Evolutionary conservation across 2,113 vertebrate genomes (phyloP).

Genomic region (Scomber scombrus): DNA sequence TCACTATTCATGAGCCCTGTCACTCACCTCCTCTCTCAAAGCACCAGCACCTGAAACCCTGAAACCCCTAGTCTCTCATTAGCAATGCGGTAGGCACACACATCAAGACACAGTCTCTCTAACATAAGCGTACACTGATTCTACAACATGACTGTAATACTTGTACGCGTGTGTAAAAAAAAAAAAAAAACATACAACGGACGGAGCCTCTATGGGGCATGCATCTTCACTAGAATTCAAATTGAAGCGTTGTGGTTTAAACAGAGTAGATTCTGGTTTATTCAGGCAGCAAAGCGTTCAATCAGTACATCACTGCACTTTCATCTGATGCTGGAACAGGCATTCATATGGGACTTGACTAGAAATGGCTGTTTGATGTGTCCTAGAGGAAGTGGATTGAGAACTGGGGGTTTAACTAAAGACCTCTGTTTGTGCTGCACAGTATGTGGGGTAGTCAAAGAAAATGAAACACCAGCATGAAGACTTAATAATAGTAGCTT

Average conservation of each 20-base stretch:
- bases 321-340: slow-evolving; percentile 56
- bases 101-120: slow-evolving; percentile 10
- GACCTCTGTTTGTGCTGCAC: slow-evolving; percentile 23
- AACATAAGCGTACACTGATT: slow-evolving; percentile 35
- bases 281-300: slow-evolving; percentile 54
- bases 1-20: slow-evolving; percentile 85
- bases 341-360: slow-evolving; percentile 44
- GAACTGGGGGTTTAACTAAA: slow-evolving; percentile 45
- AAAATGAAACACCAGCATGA: slow-evolving; percentile 30
- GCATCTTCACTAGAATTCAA: slow-evolving; percentile 39
- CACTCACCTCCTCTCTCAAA: slow-evolving; percentile 79
- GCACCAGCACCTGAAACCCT: slow-evolving; percentile 72
- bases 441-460: slow-evolving; percentile 4
- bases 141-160: slow-evolving; percentile 33
- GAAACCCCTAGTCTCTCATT: slow-evolving; percentile 76
- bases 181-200: not conserved
- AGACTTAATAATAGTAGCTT: not conserved
- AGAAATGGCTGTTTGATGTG: slow-evolving; percentile 64
- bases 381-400: slow-evolving; percentile 42
- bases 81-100: slow-evolving; percentile 55
- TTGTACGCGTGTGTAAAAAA: slow-evolving; percentile 11
- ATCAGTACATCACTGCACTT: slow-evolving; percentile 53
- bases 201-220: slow-evolving; percentile 8
- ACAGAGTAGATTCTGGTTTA: slow-evolving; percentile 39
- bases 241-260: slow-evolving; percentile 43